These are phyloP conservation scores for Sebastolobus altivelis DNA, from an alignment of 2,797 vertebrate genomes.

Conservation along the genomic window DNA sequence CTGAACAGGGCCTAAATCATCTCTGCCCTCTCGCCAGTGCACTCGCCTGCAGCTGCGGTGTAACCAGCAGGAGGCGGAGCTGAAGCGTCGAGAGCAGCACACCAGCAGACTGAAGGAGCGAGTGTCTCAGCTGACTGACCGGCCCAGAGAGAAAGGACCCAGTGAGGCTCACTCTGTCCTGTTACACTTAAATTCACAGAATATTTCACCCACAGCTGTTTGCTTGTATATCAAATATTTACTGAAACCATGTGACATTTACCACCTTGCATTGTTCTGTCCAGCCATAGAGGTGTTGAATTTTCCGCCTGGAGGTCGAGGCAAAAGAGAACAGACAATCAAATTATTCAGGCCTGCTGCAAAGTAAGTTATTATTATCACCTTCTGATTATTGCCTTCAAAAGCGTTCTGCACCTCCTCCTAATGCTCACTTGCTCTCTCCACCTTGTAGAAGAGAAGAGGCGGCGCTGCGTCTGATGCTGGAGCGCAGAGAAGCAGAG, in stretches of 20 bases:
- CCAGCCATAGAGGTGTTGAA: conserved; percentile 84
- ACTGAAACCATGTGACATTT: background rate
- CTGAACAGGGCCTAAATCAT: fast-evolving
- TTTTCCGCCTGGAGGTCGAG: conserved; percentile 46
- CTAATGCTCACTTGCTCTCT: background rate
- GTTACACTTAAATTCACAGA: background rate
- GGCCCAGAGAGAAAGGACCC: conserved; percentile 62
- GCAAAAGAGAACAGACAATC: conserved; percentile 52
- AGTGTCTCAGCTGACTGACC: conserved; percentile 72
- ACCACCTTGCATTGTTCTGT: background rate
- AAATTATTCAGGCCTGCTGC: conserved; percentile 42
- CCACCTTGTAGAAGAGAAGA: conserved; percentile 74
- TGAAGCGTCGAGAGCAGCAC: conserved; percentile 78
- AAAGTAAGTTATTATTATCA: conserved; percentile 46
- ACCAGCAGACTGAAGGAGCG: conserved; percentile 76
- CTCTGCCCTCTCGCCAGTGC: conserved; percentile 45
- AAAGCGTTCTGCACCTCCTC: background rate
- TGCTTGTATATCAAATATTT: background rate
- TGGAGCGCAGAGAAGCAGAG: conserved; percentile 84
- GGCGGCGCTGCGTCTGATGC: conserved; percentile 72
- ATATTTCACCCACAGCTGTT: background rate
- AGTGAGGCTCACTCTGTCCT: conserved; percentile 59
- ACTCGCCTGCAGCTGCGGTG: conserved; percentile 73
- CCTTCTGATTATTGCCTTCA: background rate
- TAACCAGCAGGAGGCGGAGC: conserved; percentile 78